Conservation (phyloP, 2,888 invertebrate species). For the Zootermopsis nevadensis region DNA sequence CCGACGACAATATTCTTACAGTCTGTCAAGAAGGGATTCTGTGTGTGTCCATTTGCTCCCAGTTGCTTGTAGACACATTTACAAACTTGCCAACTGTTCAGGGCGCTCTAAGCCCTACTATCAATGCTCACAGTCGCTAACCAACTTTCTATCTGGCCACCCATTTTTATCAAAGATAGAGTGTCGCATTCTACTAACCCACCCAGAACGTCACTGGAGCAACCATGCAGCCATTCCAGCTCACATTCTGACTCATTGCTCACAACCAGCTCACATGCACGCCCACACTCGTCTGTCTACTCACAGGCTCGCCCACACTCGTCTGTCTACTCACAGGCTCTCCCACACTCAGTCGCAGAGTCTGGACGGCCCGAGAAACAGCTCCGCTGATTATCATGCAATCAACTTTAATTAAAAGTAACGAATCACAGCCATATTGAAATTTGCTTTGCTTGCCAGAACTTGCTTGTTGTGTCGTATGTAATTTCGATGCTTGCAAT, state of each 20-base stretch:
- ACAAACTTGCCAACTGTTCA: too few relatives aligned
- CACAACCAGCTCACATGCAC: too few relatives aligned
- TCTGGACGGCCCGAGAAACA: not conserved
- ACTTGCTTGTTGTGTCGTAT: conserved; percentile 16
- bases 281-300: too few relatives aligned
- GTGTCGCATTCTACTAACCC: not conserved
- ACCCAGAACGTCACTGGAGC: not conserved
- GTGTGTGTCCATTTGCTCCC: too few relatives aligned
- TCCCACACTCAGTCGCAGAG: not conserved
- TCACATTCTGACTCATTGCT: too few relatives aligned
- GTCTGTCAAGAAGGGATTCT: too few relatives aligned
- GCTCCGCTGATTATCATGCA: conserved; percentile 23
- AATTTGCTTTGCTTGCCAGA: conserved; percentile 17
- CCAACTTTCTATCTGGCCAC: too few relatives aligned
- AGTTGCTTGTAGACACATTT: not conserved
- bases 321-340: not conserved
- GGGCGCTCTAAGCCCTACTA: too few relatives aligned
- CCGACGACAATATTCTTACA: too few relatives aligned
- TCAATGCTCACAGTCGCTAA: too few relatives aligned
- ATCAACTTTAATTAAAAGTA: conserved; percentile 43
- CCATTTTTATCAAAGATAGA: not conserved
- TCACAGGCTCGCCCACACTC: too few relatives aligned
- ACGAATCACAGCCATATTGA: conserved; percentile 33
- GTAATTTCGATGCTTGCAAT: conserved; percentile 36
- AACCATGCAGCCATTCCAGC: not conserved